Evolutionary conservation across 92 coral and sea anemone genomes (phyloP), one percentile per base, ranked within the genome.

Genomic region (Heteractis magnifica): DNA sequence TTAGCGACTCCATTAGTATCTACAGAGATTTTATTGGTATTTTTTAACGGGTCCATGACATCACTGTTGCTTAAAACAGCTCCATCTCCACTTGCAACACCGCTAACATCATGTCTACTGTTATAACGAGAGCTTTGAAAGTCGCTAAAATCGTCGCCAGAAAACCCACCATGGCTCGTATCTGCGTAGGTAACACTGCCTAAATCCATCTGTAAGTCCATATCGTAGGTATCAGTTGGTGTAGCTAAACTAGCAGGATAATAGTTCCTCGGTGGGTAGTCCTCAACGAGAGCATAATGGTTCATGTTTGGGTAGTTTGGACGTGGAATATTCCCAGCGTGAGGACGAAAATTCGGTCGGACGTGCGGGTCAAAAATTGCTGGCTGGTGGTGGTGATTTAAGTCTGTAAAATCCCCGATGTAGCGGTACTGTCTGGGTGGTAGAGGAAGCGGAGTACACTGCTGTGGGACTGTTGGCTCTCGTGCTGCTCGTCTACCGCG

Each of bases 61-160:
- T 74, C 78, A 21, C 87, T 84, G n/a, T 74, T 75, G 72, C 88
- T 85, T 16, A 82, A 51, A 49, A 51, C 83, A 55, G 83, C 81
- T 5, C 59, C 78, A 44, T 76, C 79, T 12, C 81, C 79, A 50
- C 88, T 85, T 13, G n/a, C 56, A 41, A 77, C 51, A 11, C 83
- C 78, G 20, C 88, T 79, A 78, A 81, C 79, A 48, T 80, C 86
- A 18, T 83, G 85, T 3, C 77, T 84, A 23, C 83, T 87, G 56
- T 85, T 90, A 77, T 84, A 91, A 10, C 92, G 81, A 72, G 90
- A 88, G 76, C 91, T 90, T 49, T 88, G 86, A 80, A 84, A 90
- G 73, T 91, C 92, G 68, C 92, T 91, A 75, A 85, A 78, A 21
- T 91, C 91, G 48, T 91, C 94, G 75, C 91, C 93, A 26, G 93